Conservation (phyloP, 2,113 vertebrate species). For the Columba janthina region DNA sequence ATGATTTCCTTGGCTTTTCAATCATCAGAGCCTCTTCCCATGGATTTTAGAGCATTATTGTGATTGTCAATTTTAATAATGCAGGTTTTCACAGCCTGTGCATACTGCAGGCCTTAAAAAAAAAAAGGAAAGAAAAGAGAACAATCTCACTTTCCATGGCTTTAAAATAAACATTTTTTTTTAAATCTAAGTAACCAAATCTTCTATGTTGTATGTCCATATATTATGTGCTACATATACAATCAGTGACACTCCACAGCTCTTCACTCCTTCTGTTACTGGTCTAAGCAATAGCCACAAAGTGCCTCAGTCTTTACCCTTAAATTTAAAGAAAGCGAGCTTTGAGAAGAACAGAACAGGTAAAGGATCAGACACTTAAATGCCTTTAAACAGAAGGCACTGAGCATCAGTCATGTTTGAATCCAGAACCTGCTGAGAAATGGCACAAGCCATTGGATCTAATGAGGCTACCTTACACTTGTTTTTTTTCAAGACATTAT, state of each 20-base stretch:
- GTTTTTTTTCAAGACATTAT: background rate
- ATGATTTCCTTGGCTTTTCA: conserved; percentile 56
- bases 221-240: background rate
- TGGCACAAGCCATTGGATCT: background rate
- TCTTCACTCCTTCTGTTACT: background rate
- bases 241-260: background rate
- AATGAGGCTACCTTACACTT: background rate
- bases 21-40: conserved; percentile 28
- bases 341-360: background rate
- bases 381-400: background rate
- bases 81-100: background rate
- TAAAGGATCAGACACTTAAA: background rate
- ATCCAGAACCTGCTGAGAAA: background rate
- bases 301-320: background rate
- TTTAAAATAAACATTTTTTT: background rate
- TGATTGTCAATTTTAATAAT: conserved; percentile 56
- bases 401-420: background rate
- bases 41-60: conserved; percentile 43
- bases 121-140: background rate
- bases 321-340: background rate
- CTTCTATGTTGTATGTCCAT: background rate
- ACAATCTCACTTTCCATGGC: background rate
- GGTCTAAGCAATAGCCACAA: background rate
- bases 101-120: background rate
- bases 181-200: background rate